Evolutionary conservation across 2,113 vertebrate genomes (phyloP).

Genomic region (Alethe castanea): DNA sequence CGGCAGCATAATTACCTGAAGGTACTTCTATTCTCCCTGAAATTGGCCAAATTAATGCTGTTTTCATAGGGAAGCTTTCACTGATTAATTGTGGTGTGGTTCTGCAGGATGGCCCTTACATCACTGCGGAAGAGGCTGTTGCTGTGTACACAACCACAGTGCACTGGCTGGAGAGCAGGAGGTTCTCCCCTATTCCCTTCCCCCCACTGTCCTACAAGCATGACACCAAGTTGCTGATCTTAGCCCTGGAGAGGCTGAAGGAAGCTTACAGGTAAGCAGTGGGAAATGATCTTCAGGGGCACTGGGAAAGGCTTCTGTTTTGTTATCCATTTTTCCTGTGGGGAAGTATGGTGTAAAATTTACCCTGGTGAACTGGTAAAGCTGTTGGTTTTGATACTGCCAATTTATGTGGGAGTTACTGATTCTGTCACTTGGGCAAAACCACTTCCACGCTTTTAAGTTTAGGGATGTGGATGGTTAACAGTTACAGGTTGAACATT

Average conservation of each 20-base stretch:
- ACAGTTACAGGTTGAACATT: not conserved
- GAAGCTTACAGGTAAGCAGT: constrained; percentile 93
- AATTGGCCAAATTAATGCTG: not conserved
- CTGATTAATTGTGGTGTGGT: not conserved
- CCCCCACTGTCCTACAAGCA: constrained; percentile 96
- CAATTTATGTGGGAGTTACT: rapidly evolving
- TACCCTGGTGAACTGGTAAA: not conserved
- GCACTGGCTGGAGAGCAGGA: constrained; percentile 97
- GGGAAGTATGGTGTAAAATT: rapidly evolving
- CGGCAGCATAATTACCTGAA: constrained; percentile 99
- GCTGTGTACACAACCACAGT: constrained; percentile 99
- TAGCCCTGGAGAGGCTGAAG: constrained; percentile 96
- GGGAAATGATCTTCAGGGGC: not conserved
- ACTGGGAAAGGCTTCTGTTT: not conserved
- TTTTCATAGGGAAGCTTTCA: not conserved
- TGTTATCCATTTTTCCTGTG: not conserved
- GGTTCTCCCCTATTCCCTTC: constrained; percentile 97
- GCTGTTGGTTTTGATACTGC: not conserved
- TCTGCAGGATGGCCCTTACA: constrained; percentile 94
- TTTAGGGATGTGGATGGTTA: not conserved
- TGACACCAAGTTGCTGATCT: constrained; percentile 95
- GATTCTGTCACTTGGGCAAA: not conserved
- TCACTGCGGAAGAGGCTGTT: constrained; percentile 97
- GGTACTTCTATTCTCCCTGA: constrained; percentile 66
- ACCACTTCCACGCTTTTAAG: rapidly evolving